phyloP scores from a whole-genome alignment of 2,113 vertebrate genomes.

The Tricholaema leucomelas region DNA sequence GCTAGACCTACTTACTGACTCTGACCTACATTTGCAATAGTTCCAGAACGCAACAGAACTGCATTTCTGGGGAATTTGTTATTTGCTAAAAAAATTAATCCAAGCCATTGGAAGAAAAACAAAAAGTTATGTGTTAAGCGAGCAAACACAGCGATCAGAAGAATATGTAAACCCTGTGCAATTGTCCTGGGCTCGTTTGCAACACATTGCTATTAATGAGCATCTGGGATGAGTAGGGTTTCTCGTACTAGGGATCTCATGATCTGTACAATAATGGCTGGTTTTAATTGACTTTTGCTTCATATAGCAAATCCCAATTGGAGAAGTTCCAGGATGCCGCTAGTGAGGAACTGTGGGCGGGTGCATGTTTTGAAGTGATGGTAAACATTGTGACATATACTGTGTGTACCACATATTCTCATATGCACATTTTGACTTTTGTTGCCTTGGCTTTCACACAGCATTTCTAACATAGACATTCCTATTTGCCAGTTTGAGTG shows the following conservation, averaged over 20 bases:
- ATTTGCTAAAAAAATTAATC: slow-evolving; percentile 24
- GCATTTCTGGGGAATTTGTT: slow-evolving; percentile 26
- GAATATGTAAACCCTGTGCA: not conserved
- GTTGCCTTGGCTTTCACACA: slow-evolving; percentile 70
- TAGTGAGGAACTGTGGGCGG: slow-evolving; percentile 68
- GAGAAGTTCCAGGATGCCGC: slow-evolving; percentile 69
- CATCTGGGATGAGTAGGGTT: slow-evolving; percentile 39
- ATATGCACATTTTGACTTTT: slow-evolving; percentile 72
- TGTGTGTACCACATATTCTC: slow-evolving; percentile 72
- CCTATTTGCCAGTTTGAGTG: slow-evolving; percentile 55
- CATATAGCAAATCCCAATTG: slow-evolving; percentile 68
- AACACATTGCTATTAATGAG: slow-evolving; percentile 50
- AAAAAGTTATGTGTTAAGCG: not conserved
- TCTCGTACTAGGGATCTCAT: slow-evolving; percentile 47
- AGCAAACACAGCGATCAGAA: slow-evolving; percentile 38
- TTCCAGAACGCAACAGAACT: not conserved
- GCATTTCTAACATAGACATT: slow-evolving; percentile 45
- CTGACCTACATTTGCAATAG: slow-evolving; percentile 51
- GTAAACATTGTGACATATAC: slow-evolving; percentile 76
- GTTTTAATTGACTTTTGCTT: slow-evolving; percentile 75
- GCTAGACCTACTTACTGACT: not conserved
- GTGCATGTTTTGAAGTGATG: slow-evolving; percentile 74
- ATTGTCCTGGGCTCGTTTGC: slow-evolving; percentile 47
- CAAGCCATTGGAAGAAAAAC: not conserved
- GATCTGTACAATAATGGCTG: slow-evolving; percentile 67